Conservation (phyloP, 2,113 vertebrate species). For the Bucco capensis region DNA sequence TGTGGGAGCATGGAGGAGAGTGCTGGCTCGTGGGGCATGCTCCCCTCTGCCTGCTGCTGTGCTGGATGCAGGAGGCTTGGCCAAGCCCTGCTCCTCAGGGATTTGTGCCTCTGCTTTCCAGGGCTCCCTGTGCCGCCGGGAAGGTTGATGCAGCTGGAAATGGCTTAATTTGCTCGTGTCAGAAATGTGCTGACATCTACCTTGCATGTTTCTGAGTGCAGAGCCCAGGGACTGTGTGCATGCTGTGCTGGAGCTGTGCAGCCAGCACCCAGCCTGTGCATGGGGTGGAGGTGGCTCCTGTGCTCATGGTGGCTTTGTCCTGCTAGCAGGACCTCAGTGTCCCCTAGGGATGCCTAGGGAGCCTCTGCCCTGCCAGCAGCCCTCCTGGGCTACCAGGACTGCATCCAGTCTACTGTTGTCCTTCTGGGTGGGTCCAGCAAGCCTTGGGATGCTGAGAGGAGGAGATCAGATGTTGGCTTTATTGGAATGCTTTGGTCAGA, state of each 20-base stretch:
- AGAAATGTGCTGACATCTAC: neutral
- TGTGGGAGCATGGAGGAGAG: accelerated
- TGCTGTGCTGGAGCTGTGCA: neutral
- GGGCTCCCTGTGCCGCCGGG: neutral
- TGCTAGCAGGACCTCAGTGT: neutral
- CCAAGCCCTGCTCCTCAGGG: neutral
- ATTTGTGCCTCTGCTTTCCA: neutral
- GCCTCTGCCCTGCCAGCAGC: no score
- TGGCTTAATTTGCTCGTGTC: neutral
- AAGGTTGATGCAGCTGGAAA: neutral
- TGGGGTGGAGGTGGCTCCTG: no score
- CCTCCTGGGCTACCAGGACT: neutral
- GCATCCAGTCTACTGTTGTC: neutral
- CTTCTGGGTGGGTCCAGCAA: neutral
- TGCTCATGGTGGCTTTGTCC: neutral
- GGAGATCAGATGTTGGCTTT: accelerated
- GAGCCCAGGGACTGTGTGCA: neutral
- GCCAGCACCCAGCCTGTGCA: neutral
- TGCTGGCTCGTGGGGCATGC: neutral
- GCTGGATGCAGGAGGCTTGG: neutral
- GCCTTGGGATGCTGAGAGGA: neutral
- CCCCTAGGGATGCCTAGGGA: neutral
- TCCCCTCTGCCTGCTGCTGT: neutral
- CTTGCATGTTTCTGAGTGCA: neutral
- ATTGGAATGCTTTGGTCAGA: neutral